Base-by-base conservation (phyloP, 1,140 invertebrate genomes). In the Metopolophium dirhodum region DNA sequence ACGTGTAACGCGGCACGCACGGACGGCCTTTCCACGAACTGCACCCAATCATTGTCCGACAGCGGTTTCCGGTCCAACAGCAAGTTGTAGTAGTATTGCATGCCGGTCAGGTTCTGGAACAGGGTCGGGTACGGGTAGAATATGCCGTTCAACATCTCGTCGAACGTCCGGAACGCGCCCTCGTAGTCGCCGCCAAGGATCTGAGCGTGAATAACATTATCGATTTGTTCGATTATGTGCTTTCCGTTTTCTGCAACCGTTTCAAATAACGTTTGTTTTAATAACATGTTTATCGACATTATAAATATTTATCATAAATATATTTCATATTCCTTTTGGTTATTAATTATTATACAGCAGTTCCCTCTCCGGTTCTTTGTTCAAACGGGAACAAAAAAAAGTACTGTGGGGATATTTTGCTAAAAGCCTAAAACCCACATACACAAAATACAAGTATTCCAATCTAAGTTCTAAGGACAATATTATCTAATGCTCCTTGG, bases 101-200 rank as follows among this genome's bases (percentile, higher is more conserved):
- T 97, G 0, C 98, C 98, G 9, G 98, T 98, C 77, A 97, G 95
- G 94, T 98, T 98, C 94, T 96, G 96, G 94, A 98, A 98, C 77
- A 94, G 30, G 7, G 94, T 91, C 6, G 91, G 91, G 23, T 82
- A 85, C 47, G 47, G 91, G 22, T 85, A 85, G 2, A 85, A 26
- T 22, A 45, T 91, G 35, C 57, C 57, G 9, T 49, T 45, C 37
- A 91, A n/a, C 9, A 94, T 26, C 30, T 30, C 14, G 57, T 90
- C 93, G 51, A 90, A 82, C 30, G 77, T 91, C 85, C 68, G 8
- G 91, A 94, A 94, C 8, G 94, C 41, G 57, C 90, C 83, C 90
- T 82, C 94, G 93, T 77, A 94, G 41, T 94, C 94, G 20, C 45
- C 86, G 93, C 94, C 94, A 1, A 94, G 88, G 11, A 94, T 92